Base-by-base conservation (phyloP, 2,888 invertebrate species). In the Amphipyra tragopoginis region DNA sequence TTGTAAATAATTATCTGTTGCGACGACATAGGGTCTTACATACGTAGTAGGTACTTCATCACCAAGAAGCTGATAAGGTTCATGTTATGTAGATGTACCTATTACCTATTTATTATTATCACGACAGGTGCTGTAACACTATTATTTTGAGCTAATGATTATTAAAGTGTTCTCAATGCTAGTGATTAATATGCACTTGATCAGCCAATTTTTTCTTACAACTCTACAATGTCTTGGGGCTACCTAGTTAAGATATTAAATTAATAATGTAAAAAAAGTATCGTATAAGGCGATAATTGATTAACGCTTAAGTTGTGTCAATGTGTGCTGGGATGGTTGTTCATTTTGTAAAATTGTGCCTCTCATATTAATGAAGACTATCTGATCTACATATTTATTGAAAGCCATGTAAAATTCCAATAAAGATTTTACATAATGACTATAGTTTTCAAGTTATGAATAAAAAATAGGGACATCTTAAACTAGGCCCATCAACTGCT, bases 231-330 rank as follows among this genome's bases (percentile, higher is more conserved):
- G 13, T 57, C 36, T 7, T 36, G 7, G 36, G 59, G 72, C 63
- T 75, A 63, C 58, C 73, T 79, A 80, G 83, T 84, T 81, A 85
- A 84, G 79, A 82, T 81, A 84, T 85, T 85, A 86, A 73, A 72
- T 78, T 81, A 79, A 82, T 81, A 73, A 60, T 51, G 79, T 21
- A 77, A 79, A 77, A 72, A 58, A 71, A 52, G 36, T 59, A 39
- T 36, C 54, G n/a, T 69, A 62, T 70, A 75, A 75, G 71, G 78
- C 71, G 79, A 76, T 85, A 84, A 86, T 84, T 83, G 76, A 81
- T 79, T 77, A 79, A 29, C 44, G 57, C 57, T 72, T 82, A 76
- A 74, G 57, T 65, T 48, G 56, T 72, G 60, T 21, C 21, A 21
- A 54, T 70, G 67, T 72, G 11, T 34, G 13, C 33, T 8, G 13